Percentiles rank a stretch among this genome's conserved stretches.
These are phyloP conservation scores for Gephyroberyx darwinii DNA, from an alignment of 2,797 vertebrate genomes.

Conservation along the genomic window DNA sequence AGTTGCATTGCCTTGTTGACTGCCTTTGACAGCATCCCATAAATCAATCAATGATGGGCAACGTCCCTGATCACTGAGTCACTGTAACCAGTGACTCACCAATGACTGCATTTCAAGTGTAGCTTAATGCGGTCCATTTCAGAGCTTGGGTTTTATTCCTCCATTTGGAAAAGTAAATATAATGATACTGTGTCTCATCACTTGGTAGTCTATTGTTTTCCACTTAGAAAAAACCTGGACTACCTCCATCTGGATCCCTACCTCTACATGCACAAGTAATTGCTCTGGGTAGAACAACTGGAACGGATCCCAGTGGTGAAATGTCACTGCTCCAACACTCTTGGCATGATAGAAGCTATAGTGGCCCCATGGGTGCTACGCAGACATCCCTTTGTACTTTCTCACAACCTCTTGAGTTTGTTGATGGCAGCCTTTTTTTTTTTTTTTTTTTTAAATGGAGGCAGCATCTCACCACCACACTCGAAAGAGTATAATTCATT, in stretches of 20 bases:
- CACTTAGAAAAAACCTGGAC: not conserved
- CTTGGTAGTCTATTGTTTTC: too few species aligned
- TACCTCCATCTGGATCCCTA: not conserved
- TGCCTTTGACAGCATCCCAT: conserved; percentile 59
- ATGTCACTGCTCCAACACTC: not conserved
- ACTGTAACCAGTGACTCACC: not conserved
- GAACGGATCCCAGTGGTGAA: not conserved
- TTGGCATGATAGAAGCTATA: not conserved
- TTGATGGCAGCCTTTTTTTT: not conserved
- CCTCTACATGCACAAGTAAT: not conserved
- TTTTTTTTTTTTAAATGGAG: not conserved
- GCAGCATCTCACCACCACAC: not conserved
- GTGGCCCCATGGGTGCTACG: not conserved
- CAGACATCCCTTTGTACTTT: not conserved
- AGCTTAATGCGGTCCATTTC: not conserved
- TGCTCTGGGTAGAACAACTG: not conserved
- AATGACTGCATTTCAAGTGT: not conserved
- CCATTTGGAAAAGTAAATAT: too few species aligned
- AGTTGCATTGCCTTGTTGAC: conserved; percentile 53
- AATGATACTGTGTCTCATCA: too few species aligned
- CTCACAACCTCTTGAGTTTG: not conserved
- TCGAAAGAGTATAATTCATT: not conserved
- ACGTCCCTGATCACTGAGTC: conserved; percentile 38
- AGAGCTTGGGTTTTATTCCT: too few species aligned
- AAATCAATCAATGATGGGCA: conserved; percentile 57